These are phyloP conservation scores for Drosophila leonis DNA, from an alignment of 2,888 invertebrate species.

Conservation along the genomic window DNA sequence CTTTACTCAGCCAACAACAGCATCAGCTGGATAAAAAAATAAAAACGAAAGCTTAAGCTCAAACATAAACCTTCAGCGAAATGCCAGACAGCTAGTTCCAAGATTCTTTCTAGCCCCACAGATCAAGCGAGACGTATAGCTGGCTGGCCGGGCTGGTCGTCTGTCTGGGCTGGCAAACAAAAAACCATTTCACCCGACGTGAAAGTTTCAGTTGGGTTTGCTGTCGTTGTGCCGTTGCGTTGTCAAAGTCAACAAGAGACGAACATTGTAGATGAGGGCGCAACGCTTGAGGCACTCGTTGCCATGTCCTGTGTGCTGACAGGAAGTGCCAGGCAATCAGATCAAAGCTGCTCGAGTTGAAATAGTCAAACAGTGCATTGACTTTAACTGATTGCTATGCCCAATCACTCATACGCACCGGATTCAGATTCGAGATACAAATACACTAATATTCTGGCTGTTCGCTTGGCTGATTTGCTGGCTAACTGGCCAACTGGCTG, in stretches of 20 bases:
- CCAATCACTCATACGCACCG: constrained; percentile 51
- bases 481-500: constrained; percentile 15
- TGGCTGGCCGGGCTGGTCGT: background rate
- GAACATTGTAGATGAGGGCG: background rate
- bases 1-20: constrained; percentile 17
- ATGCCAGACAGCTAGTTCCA: constrained; percentile 13
- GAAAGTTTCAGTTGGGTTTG: constrained; percentile 55
- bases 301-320: constrained; percentile 36
- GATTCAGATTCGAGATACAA: constrained; percentile 42
- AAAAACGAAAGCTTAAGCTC: constrained; percentile 67
- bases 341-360: background rate
- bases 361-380: constrained; percentile 20
- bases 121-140: constrained; percentile 6
- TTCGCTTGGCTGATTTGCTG: constrained; percentile 33
- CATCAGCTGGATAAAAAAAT: constrained; percentile 66
- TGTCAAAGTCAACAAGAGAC: background rate
- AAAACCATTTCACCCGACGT: constrained; percentile 62
- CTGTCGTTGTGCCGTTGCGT: constrained; percentile 1
- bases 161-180: constrained; percentile 32
- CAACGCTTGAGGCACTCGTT: background rate
- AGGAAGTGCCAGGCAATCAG: constrained; percentile 32
- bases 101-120: constrained; percentile 45
- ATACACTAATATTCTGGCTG: constrained; percentile 20
- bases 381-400: constrained; percentile 15
- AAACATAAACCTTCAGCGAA: constrained; percentile 42